These are phyloP conservation scores for Fulica atra DNA, from an alignment of 2,113 vertebrate species.

Conservation along the genomic window DNA sequence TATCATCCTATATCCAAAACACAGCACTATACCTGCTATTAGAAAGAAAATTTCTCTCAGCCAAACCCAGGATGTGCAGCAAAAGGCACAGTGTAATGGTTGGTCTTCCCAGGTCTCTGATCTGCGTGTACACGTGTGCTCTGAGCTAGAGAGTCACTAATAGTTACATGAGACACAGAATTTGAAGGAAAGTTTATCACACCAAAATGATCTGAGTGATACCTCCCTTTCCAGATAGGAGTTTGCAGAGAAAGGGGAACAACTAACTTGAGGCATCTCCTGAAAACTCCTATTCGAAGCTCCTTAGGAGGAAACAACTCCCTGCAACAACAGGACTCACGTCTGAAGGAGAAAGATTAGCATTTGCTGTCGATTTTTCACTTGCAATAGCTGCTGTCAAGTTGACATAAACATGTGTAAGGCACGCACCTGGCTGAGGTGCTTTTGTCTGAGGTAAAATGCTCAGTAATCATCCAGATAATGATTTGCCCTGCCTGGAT, in stretches of 20 bases:
- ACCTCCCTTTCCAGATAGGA: background rate
- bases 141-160: background rate
- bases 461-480: background rate
- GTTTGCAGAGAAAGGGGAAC: background rate
- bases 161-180: background rate
- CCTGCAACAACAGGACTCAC: rapidly evolving
- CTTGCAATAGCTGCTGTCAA: background rate
- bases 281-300: background rate
- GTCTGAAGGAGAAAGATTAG: background rate
- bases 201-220: background rate
- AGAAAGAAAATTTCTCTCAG: too few species aligned
- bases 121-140: rapidly evolving
- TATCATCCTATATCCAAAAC: too few species aligned
- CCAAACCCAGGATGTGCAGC: background rate
- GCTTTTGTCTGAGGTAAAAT: background rate
- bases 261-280: background rate
- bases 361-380: background rate
- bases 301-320: background rate
- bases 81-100: background rate
- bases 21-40: too few species aligned
- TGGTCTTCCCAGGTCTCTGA: background rate
- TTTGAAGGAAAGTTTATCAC: background rate
- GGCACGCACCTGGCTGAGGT: background rate
- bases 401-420: background rate
- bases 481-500: background rate